A percentile compares a stretch with the other conserved stretches of the same genome.
phyloP scores from a whole-genome alignment of 2,888 invertebrate genomes.

The Phragmatobia fuliginosa region DNA sequence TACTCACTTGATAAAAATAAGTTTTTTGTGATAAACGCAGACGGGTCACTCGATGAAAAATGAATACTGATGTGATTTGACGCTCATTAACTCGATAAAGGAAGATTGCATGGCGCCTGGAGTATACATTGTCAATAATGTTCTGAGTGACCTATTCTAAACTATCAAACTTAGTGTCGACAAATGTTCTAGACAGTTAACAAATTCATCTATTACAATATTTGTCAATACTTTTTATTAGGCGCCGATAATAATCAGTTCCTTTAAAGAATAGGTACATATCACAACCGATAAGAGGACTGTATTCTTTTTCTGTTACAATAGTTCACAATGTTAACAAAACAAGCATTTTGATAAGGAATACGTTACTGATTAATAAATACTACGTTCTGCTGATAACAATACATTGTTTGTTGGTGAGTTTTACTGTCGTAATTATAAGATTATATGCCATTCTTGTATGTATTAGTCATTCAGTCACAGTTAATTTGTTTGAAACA shows the following conservation, averaged over 20 bases:
- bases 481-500: neutral
- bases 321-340: slow-evolving; percentile 2
- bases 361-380: slow-evolving; percentile 1
- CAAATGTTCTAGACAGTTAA: neutral
- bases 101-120: too few relatives aligned
- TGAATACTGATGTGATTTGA: too few relatives aligned
- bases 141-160: neutral
- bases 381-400: slow-evolving; percentile 9
- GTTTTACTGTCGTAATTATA: neutral
- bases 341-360: neutral
- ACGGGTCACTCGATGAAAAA: too few relatives aligned
- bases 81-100: too few relatives aligned
- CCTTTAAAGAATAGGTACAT: neutral
- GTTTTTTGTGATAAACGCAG: too few relatives aligned
- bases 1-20: too few relatives aligned
- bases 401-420: neutral
- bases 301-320: neutral
- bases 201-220: neutral
- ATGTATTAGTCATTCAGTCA: neutral
- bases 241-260: neutral
- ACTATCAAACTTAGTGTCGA: neutral
- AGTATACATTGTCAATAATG: neutral
- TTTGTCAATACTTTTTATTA: neutral
- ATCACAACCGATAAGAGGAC: neutral
- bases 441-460: neutral